A percentile compares a stretch with the other conserved stretches of the same genome.
phyloP scores from a whole-genome alignment of 1,140 invertebrate genomes.

The Drosophila repleta region DNA sequence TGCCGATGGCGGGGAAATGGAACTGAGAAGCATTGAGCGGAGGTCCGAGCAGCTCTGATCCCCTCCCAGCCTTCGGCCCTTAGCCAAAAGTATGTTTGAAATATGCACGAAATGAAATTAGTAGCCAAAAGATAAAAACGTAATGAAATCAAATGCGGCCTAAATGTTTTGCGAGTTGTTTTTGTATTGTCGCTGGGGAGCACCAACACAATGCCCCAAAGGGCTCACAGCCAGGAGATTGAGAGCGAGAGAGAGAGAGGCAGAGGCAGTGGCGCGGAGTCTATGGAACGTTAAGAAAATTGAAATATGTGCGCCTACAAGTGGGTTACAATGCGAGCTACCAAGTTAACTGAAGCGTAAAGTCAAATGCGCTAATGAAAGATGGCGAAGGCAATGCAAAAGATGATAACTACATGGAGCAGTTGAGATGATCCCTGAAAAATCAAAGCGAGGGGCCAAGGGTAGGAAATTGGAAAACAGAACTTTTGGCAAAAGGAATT shows the following conservation, averaged over 20 bases:
- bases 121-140: slow-evolving; percentile 76
- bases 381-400: slow-evolving; percentile 42
- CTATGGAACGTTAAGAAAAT: slow-evolving; percentile 48
- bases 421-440: slow-evolving; percentile 28
- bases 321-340: slow-evolving; percentile 61
- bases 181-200: slow-evolving; percentile 42
- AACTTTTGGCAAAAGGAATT: slow-evolving; percentile 30
- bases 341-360: slow-evolving; percentile 51
- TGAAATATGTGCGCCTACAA: slow-evolving; percentile 76
- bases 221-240: slow-evolving; percentile 5
- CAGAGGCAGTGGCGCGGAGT: background rate
- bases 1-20: background rate
- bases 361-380: slow-evolving; percentile 56
- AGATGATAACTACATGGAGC: slow-evolving; percentile 35
- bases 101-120: slow-evolving; percentile 75
- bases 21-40: background rate
- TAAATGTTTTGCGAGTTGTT: slow-evolving; percentile 64
- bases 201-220: slow-evolving; percentile 41
- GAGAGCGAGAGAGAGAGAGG: too few relatives aligned
- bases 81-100: slow-evolving; percentile 44
- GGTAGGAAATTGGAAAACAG: slow-evolving; percentile 26
- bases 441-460: too few relatives aligned
- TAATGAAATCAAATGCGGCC: slow-evolving; percentile 81
- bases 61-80: background rate
- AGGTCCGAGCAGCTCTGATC: background rate